These are phyloP conservation scores for Macrotrachela quadricornifera DNA, from an alignment of 1,140 invertebrate species.

Conservation along the genomic window DNA sequence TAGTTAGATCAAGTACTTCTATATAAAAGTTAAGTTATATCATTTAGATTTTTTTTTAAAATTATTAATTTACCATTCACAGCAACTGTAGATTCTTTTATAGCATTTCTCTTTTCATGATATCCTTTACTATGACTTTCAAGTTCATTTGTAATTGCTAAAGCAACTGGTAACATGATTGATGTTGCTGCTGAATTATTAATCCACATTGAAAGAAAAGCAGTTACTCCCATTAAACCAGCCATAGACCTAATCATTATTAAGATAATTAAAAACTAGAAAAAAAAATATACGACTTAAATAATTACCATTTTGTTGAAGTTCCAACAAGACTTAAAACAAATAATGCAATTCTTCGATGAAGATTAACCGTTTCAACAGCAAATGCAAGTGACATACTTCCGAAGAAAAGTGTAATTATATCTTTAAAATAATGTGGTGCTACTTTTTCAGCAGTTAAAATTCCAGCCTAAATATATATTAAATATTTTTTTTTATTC, in stretches of 20 bases:
- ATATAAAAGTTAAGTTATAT: too few relatives aligned
- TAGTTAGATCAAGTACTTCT: too few relatives aligned
- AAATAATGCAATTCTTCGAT: conserved; percentile 55
- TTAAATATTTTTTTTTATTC: conserved; percentile 15
- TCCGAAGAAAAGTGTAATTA: conserved; percentile 55
- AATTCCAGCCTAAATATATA: background rate
- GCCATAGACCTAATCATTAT: conserved; percentile 22
- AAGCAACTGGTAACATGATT: conserved; percentile 31
- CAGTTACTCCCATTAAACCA: conserved; percentile 27
- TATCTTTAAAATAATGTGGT: conserved; percentile 34
- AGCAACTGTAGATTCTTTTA: too few relatives aligned
- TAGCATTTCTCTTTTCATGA: too few relatives aligned
- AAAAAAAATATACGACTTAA: background rate
- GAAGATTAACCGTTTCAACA: conserved; percentile 58
- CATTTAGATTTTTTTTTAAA: too few relatives aligned
- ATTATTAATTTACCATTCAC: too few relatives aligned
- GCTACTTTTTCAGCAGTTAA: background rate
- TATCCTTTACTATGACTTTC: background rate
- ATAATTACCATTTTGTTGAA: conserved; percentile 29
- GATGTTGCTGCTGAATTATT: conserved; percentile 30
- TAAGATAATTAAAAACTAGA: background rate
- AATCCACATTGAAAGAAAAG: conserved; percentile 33
- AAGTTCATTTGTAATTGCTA: conserved; percentile 15
- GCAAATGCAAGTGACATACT: conserved; percentile 55
- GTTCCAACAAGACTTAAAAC: conserved; percentile 52